A percentile compares a stretch with the other conserved stretches of the same genome.
phyloP scores from a whole-genome alignment of 2,113 vertebrate species.

The Sturnira hondurensis region DNA sequence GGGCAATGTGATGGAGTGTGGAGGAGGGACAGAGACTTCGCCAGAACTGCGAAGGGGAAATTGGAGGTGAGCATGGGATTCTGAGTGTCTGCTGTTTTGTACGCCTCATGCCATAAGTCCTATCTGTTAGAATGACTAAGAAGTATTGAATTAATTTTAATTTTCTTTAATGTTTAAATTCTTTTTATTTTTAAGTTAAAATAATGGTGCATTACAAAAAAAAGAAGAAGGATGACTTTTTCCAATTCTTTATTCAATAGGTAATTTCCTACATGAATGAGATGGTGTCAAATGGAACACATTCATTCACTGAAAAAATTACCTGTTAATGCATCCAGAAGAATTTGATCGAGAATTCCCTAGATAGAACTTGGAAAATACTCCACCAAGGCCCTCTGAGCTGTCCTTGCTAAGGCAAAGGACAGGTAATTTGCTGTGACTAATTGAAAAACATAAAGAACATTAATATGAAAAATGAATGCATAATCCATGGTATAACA shows the following conservation, averaged over 20 bases:
- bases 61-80: background rate
- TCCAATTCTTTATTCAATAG: background rate
- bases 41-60: background rate
- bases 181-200: slow-evolving; percentile 47
- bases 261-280: slow-evolving; percentile 15
- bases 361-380: slow-evolving; percentile 66
- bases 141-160: slow-evolving; percentile 3
- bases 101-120: background rate
- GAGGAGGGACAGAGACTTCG: background rate
- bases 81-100: background rate
- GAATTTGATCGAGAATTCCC: slow-evolving; percentile 62
- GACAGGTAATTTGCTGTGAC: slow-evolving; percentile 82
- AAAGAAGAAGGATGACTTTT: background rate
- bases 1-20: background rate
- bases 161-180: slow-evolving; percentile 29
- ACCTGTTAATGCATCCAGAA: slow-evolving; percentile 60
- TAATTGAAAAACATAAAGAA: slow-evolving; percentile 81
- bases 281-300: slow-evolving; percentile 30
- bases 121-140: slow-evolving; percentile 15
- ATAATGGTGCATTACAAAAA: background rate
- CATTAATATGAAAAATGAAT: slow-evolving; percentile 82
- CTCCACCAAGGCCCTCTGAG: slow-evolving; percentile 38
- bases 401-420: slow-evolving; percentile 77
- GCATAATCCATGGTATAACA: slow-evolving; percentile 67
- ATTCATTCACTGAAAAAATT: slow-evolving; percentile 51